Conservation (phyloP, 1,140 invertebrate genomes). For the Lepidostoma basale region DNA sequence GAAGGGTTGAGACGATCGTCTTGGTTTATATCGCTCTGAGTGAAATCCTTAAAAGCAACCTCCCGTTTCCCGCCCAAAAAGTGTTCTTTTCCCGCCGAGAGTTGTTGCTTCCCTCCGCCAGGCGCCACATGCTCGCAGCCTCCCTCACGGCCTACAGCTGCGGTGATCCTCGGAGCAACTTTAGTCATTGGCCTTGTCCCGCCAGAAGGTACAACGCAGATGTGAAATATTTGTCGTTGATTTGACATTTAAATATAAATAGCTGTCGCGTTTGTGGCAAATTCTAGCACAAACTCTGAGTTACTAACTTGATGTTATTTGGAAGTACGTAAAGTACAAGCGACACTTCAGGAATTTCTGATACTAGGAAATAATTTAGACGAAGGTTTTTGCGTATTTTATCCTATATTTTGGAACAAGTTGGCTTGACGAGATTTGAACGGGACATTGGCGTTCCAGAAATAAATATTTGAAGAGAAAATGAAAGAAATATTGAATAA, state of each 20-base stretch:
- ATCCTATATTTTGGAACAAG: no score
- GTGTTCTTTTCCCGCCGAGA: neutral
- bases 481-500: no score
- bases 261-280: constrained; percentile 5
- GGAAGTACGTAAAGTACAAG: no score
- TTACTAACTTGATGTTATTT: no score
- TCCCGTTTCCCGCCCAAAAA: constrained; percentile 13
- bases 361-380: no score
- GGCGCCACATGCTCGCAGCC: constrained; percentile 4
- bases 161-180: neutral
- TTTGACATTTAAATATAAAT: constrained; percentile 25
- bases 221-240: constrained; percentile 20
- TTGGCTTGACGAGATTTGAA: no score
- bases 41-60: neutral
- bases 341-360: no score
- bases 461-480: no score
- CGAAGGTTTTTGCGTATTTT: no score
- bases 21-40: no score
- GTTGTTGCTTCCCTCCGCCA: neutral
- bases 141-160: neutral
- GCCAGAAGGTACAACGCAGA: constrained; percentile 15
- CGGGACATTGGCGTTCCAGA: no score
- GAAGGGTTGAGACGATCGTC: no score
- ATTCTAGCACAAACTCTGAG: neutral
- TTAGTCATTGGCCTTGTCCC: constrained; percentile 15